A percentile compares a stretch with the other conserved stretches of the same genome.
Evolutionary conservation across 2,797 vertebrate species (phyloP).

Genomic region (Lophotriccus pileatus): DNA sequence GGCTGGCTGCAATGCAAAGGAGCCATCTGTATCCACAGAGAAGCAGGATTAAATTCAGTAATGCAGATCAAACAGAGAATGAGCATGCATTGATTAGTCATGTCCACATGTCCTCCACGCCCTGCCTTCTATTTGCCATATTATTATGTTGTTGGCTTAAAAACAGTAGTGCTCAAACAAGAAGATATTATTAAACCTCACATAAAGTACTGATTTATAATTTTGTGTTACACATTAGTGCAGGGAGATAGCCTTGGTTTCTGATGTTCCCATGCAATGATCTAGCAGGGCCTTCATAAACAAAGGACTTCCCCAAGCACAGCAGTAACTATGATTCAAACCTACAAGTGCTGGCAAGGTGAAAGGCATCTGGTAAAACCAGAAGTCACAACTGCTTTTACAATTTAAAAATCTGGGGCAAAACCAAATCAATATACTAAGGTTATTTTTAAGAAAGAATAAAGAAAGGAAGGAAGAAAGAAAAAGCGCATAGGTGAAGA

Average conservation of each 20-base stretch:
- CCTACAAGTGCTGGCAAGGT: not conserved
- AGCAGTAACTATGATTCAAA: not conserved
- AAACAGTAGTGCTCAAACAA: not conserved
- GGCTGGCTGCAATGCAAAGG: not conserved
- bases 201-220: not conserved
- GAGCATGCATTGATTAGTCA: not conserved
- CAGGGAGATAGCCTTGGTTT: not conserved
- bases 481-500: not conserved
- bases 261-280: not conserved
- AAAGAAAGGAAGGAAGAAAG: not conserved
- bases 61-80: not conserved
- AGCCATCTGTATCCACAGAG: not conserved
- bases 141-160: not conserved
- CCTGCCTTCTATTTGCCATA: not conserved
- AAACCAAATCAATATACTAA: constrained; percentile 46
- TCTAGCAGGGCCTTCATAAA: not conserved
- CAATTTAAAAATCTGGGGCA: not conserved
- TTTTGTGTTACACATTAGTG: not conserved
- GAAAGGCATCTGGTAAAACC: not conserved
- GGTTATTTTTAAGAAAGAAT: constrained; percentile 10
- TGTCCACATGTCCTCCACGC: not conserved
- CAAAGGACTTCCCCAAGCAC: not conserved
- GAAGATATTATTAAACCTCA: not conserved
- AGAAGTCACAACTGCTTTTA: constrained; percentile 13
- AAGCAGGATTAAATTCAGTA: not conserved